A percentile compares a stretch with the other conserved stretches of the same genome.
phyloP scores from a whole-genome alignment of 2,113 vertebrate genomes.

The Apteryx mantelli region DNA sequence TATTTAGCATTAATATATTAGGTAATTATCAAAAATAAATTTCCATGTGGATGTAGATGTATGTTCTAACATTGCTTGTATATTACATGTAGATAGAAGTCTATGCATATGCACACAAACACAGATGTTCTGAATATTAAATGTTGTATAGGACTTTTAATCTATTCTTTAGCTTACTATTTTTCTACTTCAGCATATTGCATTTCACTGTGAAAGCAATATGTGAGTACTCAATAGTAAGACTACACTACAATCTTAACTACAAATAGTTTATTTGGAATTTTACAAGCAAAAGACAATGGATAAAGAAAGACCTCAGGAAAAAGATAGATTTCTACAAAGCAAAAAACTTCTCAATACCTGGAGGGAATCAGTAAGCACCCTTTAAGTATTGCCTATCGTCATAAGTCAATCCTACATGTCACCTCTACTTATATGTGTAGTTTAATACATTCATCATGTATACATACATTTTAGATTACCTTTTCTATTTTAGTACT shows the following conservation, averaged over 20 bases:
- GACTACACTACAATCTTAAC: not conserved
- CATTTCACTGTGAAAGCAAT: not conserved
- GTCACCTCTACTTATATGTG: not conserved
- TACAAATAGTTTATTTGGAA: not conserved
- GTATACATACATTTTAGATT: not conserved
- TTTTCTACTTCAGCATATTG: not conserved
- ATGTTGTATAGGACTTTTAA: not conserved
- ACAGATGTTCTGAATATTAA: not conserved
- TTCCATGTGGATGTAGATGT: not conserved
- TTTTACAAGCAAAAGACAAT: not conserved
- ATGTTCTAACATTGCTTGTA: not conserved
- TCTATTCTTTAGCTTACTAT: not conserved
- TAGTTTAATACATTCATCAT: not conserved
- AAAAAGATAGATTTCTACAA: not conserved
- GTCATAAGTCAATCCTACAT: not conserved
- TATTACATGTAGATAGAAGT: not conserved
- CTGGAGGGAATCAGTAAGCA: not conserved
- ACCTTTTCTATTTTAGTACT: not conserved
- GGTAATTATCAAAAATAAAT: not conserved
- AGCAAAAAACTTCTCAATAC: not conserved
- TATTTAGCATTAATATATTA: not conserved
- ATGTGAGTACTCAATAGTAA: not conserved
- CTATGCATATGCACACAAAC: not conserved
- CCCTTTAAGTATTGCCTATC: not conserved
- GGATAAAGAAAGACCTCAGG: not conserved